Percentiles rank a stretch among this genome's conserved stretches.
phyloP scores from a whole-genome alignment of 2,797 vertebrate genomes.

The Manis crassicaudata region DNA sequence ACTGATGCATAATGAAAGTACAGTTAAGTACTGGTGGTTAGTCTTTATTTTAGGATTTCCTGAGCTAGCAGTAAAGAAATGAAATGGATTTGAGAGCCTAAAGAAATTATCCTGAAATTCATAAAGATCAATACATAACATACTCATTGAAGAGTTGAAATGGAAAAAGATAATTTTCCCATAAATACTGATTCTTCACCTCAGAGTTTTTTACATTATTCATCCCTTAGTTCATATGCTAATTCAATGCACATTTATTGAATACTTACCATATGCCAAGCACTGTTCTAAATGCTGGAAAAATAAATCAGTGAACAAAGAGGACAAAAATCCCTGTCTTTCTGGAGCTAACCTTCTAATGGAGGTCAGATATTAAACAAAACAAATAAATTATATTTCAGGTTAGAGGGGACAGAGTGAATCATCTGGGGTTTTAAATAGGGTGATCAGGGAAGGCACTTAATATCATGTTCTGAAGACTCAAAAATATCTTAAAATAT shows the following conservation, averaged over 20 bases:
- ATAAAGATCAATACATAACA: not conserved
- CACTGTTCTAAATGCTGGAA: not conserved
- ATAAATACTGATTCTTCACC: not conserved
- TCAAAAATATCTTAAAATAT: constrained; percentile 25
- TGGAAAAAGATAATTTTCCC: not conserved
- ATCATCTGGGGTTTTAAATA: constrained; percentile 23
- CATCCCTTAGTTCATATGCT: not conserved
- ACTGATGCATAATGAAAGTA: not conserved
- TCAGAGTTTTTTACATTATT: not conserved
- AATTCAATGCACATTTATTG: not conserved
- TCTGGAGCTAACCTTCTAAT: not conserved
- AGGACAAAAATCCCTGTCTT: not conserved
- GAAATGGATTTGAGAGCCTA: constrained; percentile 14
- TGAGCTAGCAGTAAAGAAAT: constrained; percentile 18
- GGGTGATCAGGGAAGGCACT: not conserved
- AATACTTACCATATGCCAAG: not conserved
- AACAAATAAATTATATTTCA: constrained; percentile 27
- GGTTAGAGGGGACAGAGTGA: not conserved
- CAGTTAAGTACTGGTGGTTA: not conserved
- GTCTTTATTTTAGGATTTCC: not conserved
- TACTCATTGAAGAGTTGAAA: not conserved
- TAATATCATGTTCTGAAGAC: not conserved
- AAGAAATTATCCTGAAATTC: constrained; percentile 20
- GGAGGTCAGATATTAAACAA: constrained; percentile 1
- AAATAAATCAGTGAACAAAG: not conserved